Evolutionary conservation across 1,140 invertebrate genomes (phyloP), one percentile per base, ranked within the genome.

Genomic region (Mamestra configurata): DNA sequence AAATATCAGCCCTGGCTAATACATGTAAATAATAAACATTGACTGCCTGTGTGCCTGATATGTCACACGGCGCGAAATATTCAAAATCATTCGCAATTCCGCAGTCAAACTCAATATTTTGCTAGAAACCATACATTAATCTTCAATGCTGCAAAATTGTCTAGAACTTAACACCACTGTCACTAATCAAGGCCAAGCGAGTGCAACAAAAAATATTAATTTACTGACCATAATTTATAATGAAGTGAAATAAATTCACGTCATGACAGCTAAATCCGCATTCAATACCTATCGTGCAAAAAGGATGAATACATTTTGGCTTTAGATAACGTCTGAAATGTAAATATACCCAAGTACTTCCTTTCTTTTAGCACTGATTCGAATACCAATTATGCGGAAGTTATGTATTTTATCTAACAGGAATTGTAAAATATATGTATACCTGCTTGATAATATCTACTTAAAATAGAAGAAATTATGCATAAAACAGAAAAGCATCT

Each of bases 201-300:
- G 13, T 35, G 66, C 20, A 70, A 27, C 68, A 53, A 53, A 71
- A 71, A 71, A 43, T 46, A 71, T 18, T 71, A 20, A 71, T 53
- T 51, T 53, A 35, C 24, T 43, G 40, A 35, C 46, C 49, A 24
- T 18, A 18, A 11, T 31, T 22, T 15, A 53, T 71, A 71, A 71
- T 71, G 49, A 71, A 53, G 68, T 51, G 24, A 53, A 71, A 71
- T 71, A 71, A 46, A 71, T 71, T 71, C 68, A 71, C 18, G 68
- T 71, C 68, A 71, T 51, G 68, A 43, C 37, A 15, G 22, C 7
- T 35, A 71, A 13, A 71, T 71, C 68, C 68, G 68, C 68, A 53
- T 71, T 68, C 18, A 22, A 43, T 15, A 22, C 7, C 18, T 5
- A 22, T 7, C 24, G 27, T 43, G 68, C 68, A 24, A 53, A n/a